Evolutionary conservation across 2,797 vertebrate genomes (phyloP).

Genomic region (Sandelia bainsii): DNA sequence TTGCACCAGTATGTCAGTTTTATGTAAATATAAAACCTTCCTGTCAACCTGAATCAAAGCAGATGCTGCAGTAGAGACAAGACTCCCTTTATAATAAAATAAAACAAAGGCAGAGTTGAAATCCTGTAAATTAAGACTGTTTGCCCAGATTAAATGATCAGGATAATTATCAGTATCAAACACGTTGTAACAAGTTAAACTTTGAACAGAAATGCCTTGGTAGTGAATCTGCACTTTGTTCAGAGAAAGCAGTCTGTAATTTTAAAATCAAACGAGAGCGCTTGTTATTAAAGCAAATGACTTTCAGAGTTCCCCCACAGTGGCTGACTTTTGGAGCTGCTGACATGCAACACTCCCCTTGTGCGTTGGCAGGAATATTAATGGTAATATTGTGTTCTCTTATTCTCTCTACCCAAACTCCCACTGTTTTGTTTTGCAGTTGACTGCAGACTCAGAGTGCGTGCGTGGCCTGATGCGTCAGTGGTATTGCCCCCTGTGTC

Average conservation of each 20-base stretch:
- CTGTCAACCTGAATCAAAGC: neutral
- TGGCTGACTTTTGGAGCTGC: neutral
- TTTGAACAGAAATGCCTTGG: neutral
- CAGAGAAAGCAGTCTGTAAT: neutral
- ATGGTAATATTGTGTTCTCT: neutral
- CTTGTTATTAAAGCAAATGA: neutral
- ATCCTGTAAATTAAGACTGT: neutral
- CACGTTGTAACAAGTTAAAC: neutral
- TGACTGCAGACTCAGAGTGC: slow-evolving; percentile 83
- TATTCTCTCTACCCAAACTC: neutral
- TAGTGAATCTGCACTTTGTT: neutral
- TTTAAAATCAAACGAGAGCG: neutral
- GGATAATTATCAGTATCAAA: neutral
- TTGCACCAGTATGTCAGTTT: neutral
- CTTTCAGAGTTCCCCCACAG: neutral
- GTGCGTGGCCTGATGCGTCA: slow-evolving; percentile 90
- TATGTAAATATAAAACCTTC: too few species aligned
- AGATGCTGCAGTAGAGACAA: neutral
- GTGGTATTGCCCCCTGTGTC: slow-evolving; percentile 91
- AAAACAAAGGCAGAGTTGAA: neutral
- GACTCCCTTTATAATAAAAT: neutral
- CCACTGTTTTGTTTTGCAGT: slow-evolving; percentile 53
- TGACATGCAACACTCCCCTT: neutral
- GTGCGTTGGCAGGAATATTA: neutral
- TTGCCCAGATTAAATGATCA: neutral